Percentiles rank a stretch among this genome's conserved stretches.
phyloP scores from a whole-genome alignment of 2,888 invertebrate genomes.

The Physocephala rufipes region DNA sequence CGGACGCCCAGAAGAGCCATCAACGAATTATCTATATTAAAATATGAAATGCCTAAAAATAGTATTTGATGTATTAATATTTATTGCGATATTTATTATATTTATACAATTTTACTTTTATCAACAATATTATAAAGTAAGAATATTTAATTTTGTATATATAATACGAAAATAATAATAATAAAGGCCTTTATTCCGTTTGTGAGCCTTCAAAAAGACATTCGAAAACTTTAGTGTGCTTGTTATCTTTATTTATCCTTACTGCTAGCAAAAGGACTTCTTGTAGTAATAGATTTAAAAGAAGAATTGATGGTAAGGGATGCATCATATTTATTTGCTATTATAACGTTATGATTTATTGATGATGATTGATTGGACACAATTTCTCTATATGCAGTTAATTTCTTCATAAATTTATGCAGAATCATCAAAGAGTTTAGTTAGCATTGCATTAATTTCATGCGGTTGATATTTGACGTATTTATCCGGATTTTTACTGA shows the following conservation, averaged over 20 bases:
- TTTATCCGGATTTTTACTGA: constrained; percentile 93
- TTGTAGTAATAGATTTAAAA: too few species aligned
- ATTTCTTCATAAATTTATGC: constrained; percentile 49
- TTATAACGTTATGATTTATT: too few species aligned
- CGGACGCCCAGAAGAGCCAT: constrained; percentile 84
- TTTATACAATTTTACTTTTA: constrained; percentile 26
- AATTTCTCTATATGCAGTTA: too few species aligned
- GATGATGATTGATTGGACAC: too few species aligned
- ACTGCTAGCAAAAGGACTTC: too few species aligned
- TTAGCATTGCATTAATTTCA: constrained; percentile 83
- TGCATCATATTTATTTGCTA: too few species aligned
- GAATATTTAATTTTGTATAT: constrained; percentile 10
- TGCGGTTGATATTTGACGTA: constrained; percentile 90
- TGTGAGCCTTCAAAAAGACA: background rate
- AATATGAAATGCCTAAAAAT: constrained; percentile 10
- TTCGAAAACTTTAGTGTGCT: constrained; percentile 40
- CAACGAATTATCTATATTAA: constrained; percentile 87
- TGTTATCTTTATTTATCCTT: constrained; percentile 39
- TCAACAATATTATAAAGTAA: constrained; percentile 9
- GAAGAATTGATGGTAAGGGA: too few species aligned
- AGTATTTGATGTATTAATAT: constrained; percentile 38
- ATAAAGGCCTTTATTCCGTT: background rate
- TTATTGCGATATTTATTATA: constrained; percentile 6
- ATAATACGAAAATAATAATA: background rate
- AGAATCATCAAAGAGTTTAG: constrained; percentile 89